Evolutionary conservation across 92 coral and sea anemone genomes (phyloP).

Genomic region (Ricordea florida): DNA sequence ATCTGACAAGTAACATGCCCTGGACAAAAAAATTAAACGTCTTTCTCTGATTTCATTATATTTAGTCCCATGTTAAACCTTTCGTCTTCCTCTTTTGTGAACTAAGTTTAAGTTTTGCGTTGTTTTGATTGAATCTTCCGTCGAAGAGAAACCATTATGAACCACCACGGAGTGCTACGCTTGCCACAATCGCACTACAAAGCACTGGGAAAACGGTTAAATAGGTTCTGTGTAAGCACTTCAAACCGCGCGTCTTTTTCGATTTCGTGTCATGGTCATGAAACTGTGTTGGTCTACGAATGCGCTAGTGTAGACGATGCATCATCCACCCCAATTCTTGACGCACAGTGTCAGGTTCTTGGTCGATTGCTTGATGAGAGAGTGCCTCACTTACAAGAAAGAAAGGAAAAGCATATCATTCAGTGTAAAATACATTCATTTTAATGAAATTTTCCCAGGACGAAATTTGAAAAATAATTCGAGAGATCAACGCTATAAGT

Average conservation of each 20-base stretch:
- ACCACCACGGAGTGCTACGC: no score
- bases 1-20: constrained; percentile 11
- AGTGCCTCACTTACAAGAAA: background rate
- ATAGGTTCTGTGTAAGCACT: background rate
- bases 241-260: no score
- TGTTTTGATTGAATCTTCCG: constrained; percentile 1
- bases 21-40: constrained; percentile 17
- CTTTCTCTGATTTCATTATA: background rate
- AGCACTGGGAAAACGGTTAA: background rate
- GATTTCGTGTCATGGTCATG: no score
- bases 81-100: background rate
- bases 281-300: background rate
- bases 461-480: constrained; percentile 1
- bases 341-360: no score
- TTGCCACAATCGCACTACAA: background rate
- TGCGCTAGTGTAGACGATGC: background rate
- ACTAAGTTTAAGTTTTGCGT: background rate
- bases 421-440: constrained; percentile 4
- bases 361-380: background rate
- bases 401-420: constrained; percentile 12
- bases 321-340: background rate
- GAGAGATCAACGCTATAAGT: background rate
- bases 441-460: constrained; percentile 4
- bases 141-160: no score
- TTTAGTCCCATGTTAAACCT: background rate